Evolutionary conservation across 2,797 vertebrate species (phyloP), one percentile per base, ranked within the genome.

Genomic region (Aphelocoma californica): DNA sequence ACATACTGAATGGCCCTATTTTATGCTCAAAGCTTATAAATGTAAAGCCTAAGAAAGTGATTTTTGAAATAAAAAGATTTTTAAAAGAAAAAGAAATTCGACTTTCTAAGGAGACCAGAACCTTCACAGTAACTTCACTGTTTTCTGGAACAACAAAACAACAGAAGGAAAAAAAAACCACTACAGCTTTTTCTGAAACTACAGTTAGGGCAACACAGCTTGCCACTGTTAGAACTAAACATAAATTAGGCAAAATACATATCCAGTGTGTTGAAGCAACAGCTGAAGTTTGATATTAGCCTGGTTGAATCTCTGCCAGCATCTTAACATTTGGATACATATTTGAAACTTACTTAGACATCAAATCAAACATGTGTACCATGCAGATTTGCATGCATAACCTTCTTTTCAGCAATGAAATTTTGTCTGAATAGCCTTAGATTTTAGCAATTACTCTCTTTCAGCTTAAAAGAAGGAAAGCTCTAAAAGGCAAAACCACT

Each of bases 371-470:
- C 23, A 31, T 24, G 32, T 28, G n/a, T 81, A 48, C 44, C 57
- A 24, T 15, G 18, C 44, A 89, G 60, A 93, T 91, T 80, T 85
- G 70, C 67, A 87, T 17, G 64, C 48, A 70, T 65, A 91, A 85
- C 78, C 71, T 72, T 50, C 34, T 87, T 89, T 66, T 67, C 74
- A 85, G 74, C 67, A 73, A 44, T 11, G 25, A 61, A 64, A 54
- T 72, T 88, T 81, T 80, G 47, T 24, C 42, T 86, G 56, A 94
- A 82, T 82, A 81, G 78, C 60, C 71, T 82, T 56, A 58, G 56
- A 70, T 91, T 92, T 94, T 62, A 73, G 58, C 58, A 80, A 87
- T 91, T 87, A 81, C 48, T 75, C n/a, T 67, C 54, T 93, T 82
- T 71, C 47, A 83, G 61, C 53, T 93, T 81, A 61, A 61, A 93